Conservation (phyloP, 2,888 invertebrate genomes). For the Synergus laeviventris region DNA sequence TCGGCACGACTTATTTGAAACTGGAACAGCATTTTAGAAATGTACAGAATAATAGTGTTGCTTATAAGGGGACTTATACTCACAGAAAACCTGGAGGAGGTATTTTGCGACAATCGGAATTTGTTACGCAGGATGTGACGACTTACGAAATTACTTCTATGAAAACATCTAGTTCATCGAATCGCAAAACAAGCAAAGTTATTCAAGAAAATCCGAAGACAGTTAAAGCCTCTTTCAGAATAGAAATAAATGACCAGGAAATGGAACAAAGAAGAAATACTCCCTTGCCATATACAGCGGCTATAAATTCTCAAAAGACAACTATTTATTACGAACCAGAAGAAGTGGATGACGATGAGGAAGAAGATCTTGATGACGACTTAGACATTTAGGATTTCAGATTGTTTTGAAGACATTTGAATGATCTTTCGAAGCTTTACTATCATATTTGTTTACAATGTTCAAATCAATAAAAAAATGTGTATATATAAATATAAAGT, state of each 20-base stretch:
- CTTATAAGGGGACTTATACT: constrained; percentile 57
- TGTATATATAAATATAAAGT: too few relatives aligned
- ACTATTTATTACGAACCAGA: constrained; percentile 87
- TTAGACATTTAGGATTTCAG: constrained; percentile 79
- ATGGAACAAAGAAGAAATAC: constrained; percentile 68
- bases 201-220: constrained; percentile 47
- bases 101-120: constrained; percentile 60
- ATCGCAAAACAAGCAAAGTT: constrained; percentile 36
- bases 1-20: constrained; percentile 68
- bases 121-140: constrained; percentile 61
- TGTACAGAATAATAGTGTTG: constrained; percentile 27
- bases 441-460: too few relatives aligned
- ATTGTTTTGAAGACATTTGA: background rate
- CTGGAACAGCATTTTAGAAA: constrained; percentile 56
- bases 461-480: too few relatives aligned
- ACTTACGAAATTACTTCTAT: constrained; percentile 62
- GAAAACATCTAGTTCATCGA: constrained; percentile 45
- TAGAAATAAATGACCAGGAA: constrained; percentile 69
- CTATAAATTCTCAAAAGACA: constrained; percentile 58
- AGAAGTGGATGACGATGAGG: constrained; percentile 88
- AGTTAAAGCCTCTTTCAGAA: constrained; percentile 67
- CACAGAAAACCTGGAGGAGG: constrained; percentile 66
- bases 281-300: constrained; percentile 66
- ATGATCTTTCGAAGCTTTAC: too few relatives aligned
- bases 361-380: constrained; percentile 93